Evolutionary conservation across 2,888 invertebrate genomes (phyloP).

Genomic region (Liopterus haemorrhoidalis): DNA sequence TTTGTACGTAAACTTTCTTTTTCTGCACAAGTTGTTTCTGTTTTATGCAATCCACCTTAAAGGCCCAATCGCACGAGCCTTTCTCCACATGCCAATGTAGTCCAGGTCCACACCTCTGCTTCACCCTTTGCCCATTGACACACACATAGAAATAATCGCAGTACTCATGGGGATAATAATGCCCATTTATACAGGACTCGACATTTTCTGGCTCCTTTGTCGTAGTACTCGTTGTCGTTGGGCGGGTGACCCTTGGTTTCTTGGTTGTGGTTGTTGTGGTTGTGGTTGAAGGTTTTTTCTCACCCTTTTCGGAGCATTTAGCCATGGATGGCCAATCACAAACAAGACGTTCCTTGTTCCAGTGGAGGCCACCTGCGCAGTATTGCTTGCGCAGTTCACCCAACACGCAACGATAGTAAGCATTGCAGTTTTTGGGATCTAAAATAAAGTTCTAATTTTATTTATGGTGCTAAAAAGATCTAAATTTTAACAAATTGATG

Average conservation of each 20-base stretch:
- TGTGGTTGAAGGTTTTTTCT: conserved; percentile 29
- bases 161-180: conserved; percentile 67
- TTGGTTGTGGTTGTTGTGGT: conserved; percentile 30
- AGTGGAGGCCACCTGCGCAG: conserved; percentile 76
- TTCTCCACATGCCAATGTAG: conserved; percentile 64
- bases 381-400: conserved; percentile 65
- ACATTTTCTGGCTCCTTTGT: conserved; percentile 17
- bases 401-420: conserved; percentile 70
- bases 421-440: conserved; percentile 64
- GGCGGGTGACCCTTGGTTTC: conserved; percentile 36
- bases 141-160: conserved; percentile 75
- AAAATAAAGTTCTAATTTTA: too few relatives aligned
- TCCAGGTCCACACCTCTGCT: conserved; percentile 69
- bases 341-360: conserved; percentile 60
- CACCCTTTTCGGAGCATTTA: conserved; percentile 52
- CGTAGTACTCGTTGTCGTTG: conserved; percentile 32
- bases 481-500: too few relatives aligned
- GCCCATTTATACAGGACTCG: conserved; percentile 58
- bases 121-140: conserved; percentile 63
- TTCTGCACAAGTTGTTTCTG: conserved; percentile 29
- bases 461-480: too few relatives aligned
- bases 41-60: conserved; percentile 54
- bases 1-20: too few relatives aligned
- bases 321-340: conserved; percentile 80
- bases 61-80: conserved; percentile 71